Evolutionary conservation across 2,888 invertebrate genomes (phyloP), one percentile per base, ranked within the genome.

Genomic region (Sicus ferrugineus): DNA sequence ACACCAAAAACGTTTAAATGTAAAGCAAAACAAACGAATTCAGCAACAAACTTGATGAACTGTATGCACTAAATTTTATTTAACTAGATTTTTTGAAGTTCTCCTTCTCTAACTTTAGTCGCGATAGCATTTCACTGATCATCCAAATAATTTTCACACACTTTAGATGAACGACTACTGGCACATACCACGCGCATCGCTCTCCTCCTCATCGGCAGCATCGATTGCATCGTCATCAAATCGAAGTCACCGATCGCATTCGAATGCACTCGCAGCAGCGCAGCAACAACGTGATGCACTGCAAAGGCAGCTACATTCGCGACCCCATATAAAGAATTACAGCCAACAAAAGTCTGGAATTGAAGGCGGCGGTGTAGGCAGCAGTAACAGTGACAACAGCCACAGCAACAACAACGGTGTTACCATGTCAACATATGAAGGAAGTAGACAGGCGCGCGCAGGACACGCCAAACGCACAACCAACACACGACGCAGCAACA

Each of bases 101-200:
- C n/a, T n/a, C n/a, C n/a, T n/a, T n/a, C n/a, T n/a, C n/a, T n/a
- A n/a, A n/a, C n/a, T n/a, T n/a, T n/a, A n/a, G n/a, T n/a, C n/a
- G n/a, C n/a, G n/a, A n/a, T n/a, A n/a, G n/a, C n/a, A n/a, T n/a
- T n/a, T n/a, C n/a, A n/a, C n/a, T n/a, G n/a, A n/a, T n/a, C n/a
- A n/a, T n/a, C 14, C 21, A 38, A 34, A 23, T 23, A 9, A 19
- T 31, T 11, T 59, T 34, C 21, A 2, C 28, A 1, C 38, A n/a
- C 42, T 76, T 2, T 70, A 85, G 85, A 85, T 85, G 84, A 83
- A 84, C 78, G 83, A 85, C 73, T 82, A 89, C 84, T 93, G 93
- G 93, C 93, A 93, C 85, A 93, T 94, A 85, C 93, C 93, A 78
- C 89, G 93, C 87, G 93, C 93, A 80, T 93, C 93, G 81, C 88